Evolutionary conservation across 2,888 invertebrate genomes (phyloP).

Genomic region (Polydrusus pterygomalis): DNA sequence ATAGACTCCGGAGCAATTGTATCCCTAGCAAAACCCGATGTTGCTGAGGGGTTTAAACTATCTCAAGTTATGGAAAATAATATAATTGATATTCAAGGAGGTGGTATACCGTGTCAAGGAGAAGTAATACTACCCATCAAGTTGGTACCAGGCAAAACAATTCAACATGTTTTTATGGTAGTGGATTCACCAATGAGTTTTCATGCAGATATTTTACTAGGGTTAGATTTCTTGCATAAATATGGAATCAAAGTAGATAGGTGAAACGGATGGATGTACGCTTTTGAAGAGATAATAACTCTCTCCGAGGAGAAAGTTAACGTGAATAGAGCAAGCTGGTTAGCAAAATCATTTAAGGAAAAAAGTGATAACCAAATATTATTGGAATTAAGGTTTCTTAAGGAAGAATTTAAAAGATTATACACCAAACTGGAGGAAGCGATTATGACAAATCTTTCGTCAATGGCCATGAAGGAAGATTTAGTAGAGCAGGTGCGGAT

Average conservation of each 20-base stretch:
- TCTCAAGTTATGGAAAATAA: not conserved
- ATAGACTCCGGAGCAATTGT: too few species aligned
- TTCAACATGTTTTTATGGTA: not conserved
- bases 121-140: not conserved
- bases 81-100: constrained; percentile 7
- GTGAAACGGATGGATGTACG: constrained; percentile 5
- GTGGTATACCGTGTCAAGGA: not conserved
- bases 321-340: not conserved
- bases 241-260: too few species aligned
- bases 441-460: not conserved
- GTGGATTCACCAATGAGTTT: not conserved
- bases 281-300: not conserved
- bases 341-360: not conserved
- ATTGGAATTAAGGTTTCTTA: not conserved
- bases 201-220: constrained; percentile 2
- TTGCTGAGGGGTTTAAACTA: not conserved
- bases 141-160: not conserved
- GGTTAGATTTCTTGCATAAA: too few species aligned
- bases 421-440: not conserved
- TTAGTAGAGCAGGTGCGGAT: too few species aligned
- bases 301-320: not conserved
- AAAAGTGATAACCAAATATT: too few species aligned
- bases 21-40: too few species aligned
- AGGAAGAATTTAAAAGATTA: not conserved
- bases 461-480: not conserved